Conservation (phyloP, 2,113 vertebrate species). For the Trichechus manatus region DNA sequence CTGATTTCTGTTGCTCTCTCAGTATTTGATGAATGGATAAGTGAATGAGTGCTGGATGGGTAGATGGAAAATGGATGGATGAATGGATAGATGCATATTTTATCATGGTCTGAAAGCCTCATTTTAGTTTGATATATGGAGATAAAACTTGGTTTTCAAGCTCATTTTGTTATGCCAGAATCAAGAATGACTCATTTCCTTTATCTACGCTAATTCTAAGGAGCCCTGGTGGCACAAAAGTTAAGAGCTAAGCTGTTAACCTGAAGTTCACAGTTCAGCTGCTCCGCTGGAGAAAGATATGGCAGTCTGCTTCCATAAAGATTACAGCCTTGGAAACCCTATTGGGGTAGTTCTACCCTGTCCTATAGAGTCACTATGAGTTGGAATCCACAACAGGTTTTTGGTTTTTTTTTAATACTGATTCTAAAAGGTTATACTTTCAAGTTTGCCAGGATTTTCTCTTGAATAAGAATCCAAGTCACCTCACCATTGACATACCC, state of each 20-base stretch:
- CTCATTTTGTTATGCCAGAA: not conserved
- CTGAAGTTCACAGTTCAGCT: not conserved
- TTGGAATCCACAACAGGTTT: not conserved
- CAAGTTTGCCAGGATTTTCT: slow-evolving; percentile 13
- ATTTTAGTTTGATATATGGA: not conserved
- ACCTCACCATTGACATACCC: not conserved
- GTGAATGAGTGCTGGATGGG: not conserved
- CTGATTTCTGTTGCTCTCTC: not conserved
- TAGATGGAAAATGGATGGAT: not conserved
- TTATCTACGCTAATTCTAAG: not conserved
- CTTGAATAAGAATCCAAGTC: not conserved
- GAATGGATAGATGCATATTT: not conserved
- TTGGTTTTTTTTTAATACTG: not conserved
- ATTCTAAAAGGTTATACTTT: not conserved
- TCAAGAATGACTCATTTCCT: not conserved
- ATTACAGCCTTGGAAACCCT: not conserved
- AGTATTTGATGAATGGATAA: not conserved
- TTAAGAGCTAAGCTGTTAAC: not conserved
- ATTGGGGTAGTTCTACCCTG: not conserved
- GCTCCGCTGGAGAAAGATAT: not conserved
- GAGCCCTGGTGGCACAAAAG: not conserved
- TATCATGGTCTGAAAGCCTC: not conserved
- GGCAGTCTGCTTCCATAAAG: not conserved
- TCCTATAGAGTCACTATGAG: not conserved
- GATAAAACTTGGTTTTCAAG: not conserved